Evolutionary conservation across 2,888 invertebrate genomes (phyloP).

Genomic region (Luffia ferchaultella): DNA sequence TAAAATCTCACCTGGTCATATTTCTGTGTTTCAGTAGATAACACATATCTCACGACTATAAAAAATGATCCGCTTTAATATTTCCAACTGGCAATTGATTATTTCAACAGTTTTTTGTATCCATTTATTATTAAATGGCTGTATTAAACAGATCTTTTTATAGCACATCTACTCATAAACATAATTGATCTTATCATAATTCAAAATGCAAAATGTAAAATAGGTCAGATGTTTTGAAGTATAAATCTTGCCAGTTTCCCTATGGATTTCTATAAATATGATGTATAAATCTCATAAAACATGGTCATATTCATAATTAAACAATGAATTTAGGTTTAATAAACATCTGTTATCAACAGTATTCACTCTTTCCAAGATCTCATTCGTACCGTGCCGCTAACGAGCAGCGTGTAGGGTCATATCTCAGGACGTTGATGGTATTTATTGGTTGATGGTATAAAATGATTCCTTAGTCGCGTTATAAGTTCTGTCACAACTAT

Average conservation of each 20-base stretch:
- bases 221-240: no score
- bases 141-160: no score
- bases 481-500: not conserved
- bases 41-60: no score
- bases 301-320: not conserved
- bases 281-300: not conserved
- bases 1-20: no score
- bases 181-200: not conserved
- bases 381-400: constrained; percentile 58
- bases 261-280: no score
- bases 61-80: no score
- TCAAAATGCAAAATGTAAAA: not conserved
- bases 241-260: no score
- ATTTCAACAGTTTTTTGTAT: no score
- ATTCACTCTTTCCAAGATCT: constrained; percentile 52
- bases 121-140: no score
- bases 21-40: no score
- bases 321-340: not conserved
- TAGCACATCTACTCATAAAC: not conserved
- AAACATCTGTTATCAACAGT: constrained; percentile 34
- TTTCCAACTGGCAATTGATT: no score
- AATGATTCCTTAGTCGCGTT: not conserved
- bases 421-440: constrained; percentile 59
- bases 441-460: constrained; percentile 27
- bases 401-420: constrained; percentile 57